Conservation (phyloP, 1,140 invertebrate species). For the Drosophila novamexicana region DNA sequence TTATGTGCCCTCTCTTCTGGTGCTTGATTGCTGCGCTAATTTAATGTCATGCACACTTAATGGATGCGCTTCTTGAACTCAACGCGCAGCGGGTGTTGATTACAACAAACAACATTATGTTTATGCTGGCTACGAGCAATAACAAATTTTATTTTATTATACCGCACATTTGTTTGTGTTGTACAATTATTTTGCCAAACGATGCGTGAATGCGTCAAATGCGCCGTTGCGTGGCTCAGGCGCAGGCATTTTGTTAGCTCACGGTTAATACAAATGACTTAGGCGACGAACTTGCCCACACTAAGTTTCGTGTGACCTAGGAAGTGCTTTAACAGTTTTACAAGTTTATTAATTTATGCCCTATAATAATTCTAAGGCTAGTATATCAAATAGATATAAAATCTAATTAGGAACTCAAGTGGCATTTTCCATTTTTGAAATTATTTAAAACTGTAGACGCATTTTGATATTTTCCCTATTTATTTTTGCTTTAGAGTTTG, state of each 20-base stretch:
- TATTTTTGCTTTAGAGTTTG: constrained; percentile 6
- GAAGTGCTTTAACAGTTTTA: constrained; percentile 64
- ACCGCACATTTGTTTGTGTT: constrained; percentile 44
- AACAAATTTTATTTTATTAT: constrained; percentile 68
- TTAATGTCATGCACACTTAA: constrained; percentile 69
- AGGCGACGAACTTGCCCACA: constrained; percentile 56
- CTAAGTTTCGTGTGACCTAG: constrained; percentile 26
- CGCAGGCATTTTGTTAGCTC: constrained; percentile 30
- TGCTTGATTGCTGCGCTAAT: constrained; percentile 69
- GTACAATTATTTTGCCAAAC: constrained; percentile 67
- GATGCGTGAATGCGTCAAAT: constrained; percentile 67
- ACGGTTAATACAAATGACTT: constrained; percentile 45
- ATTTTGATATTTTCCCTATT: background rate
- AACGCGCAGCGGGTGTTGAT: constrained; percentile 60
- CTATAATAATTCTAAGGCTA: constrained; percentile 24
- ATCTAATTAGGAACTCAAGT: constrained; percentile 19
- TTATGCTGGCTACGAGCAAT: constrained; percentile 22
- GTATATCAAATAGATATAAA: constrained; percentile 16
- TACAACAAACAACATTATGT: constrained; percentile 61
- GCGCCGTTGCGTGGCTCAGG: constrained; percentile 23
- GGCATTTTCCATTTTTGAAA: background rate
- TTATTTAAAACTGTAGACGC: background rate
- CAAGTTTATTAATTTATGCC: constrained; percentile 74
- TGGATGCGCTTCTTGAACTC: constrained; percentile 33
- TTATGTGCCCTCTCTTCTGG: constrained; percentile 7